Conservation (phyloP, 2,797 vertebrate species). For the Tenualosa ilisha region DNA sequence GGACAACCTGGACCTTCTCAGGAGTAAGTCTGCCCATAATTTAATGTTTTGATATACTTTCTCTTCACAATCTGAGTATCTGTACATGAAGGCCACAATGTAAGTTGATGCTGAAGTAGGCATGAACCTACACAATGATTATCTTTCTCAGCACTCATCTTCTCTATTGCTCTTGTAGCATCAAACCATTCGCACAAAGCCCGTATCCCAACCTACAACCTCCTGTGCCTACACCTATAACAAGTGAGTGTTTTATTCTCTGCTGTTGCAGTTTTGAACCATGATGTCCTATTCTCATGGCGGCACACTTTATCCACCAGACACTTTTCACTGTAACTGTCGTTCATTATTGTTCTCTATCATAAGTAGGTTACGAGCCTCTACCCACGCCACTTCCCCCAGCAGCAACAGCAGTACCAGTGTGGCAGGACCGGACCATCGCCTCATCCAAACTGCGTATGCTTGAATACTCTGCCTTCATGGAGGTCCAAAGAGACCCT, state of each 20-base stretch:
- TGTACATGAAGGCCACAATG: background rate
- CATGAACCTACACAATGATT: background rate
- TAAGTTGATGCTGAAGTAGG: background rate
- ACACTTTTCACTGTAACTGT: background rate
- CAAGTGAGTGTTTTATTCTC: constrained; percentile 77
- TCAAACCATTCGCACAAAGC: constrained; percentile 95
- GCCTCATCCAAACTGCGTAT: constrained; percentile 89
- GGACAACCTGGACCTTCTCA: constrained; percentile 97
- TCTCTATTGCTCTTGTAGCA: constrained; percentile 75
- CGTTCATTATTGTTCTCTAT: constrained; percentile 29
- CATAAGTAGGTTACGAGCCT: constrained; percentile 83
- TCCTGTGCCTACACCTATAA: constrained; percentile 83
- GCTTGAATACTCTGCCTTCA: constrained; percentile 91
- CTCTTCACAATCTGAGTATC: no score
- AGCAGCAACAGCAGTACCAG: constrained; percentile 81
- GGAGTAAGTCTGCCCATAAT: constrained; percentile 83
- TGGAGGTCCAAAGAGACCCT: constrained; percentile 90
- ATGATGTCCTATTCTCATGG: background rate
- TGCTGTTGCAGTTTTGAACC: background rate
- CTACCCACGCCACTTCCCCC: constrained; percentile 82
- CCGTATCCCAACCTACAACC: constrained; percentile 87
- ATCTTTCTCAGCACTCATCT: constrained; percentile 12
- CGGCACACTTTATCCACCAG: background rate
- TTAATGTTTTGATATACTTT: no score
- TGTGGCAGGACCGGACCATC: constrained; percentile 95